These are phyloP conservation scores for Coelopa frigida DNA, from an alignment of 1,140 invertebrate species.

Conservation along the genomic window DNA sequence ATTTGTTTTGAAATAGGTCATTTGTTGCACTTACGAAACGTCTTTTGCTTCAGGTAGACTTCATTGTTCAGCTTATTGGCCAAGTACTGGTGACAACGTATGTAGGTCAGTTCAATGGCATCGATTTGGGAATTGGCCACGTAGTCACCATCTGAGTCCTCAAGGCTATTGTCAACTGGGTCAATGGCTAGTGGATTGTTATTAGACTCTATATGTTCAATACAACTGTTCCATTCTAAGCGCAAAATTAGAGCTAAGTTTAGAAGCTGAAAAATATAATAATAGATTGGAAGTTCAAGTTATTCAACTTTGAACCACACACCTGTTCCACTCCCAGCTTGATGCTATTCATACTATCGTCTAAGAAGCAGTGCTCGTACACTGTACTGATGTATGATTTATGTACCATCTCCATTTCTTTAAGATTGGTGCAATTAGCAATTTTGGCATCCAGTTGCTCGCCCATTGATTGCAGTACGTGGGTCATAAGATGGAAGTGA, in stretches of 20 bases:
- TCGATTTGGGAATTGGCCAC: slow-evolving; percentile 25
- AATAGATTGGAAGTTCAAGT: slow-evolving; percentile 3
- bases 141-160: slow-evolving; percentile 17
- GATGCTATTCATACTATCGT: slow-evolving; percentile 18
- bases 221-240: slow-evolving; percentile 23
- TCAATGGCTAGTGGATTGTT: slow-evolving; percentile 10
- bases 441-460: slow-evolving; percentile 24
- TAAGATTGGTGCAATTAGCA: slow-evolving; percentile 17
- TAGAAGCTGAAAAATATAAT: slow-evolving; percentile 10
- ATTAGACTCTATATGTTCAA: slow-evolving; percentile 13
- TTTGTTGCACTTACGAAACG: slow-evolving; percentile 28
- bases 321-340: slow-evolving; percentile 29
- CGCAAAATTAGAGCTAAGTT: slow-evolving; percentile 14
- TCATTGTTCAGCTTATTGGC: slow-evolving; percentile 21
- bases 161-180: slow-evolving; percentile 1
- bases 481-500: slow-evolving; percentile 32
- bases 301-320: slow-evolving; percentile 11
- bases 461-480: slow-evolving; percentile 24
- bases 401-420: slow-evolving; percentile 25
- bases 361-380: slow-evolving; percentile 27
- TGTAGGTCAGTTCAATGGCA: slow-evolving; percentile 34
- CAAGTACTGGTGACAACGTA: slow-evolving; percentile 34
- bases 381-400: slow-evolving; percentile 21
- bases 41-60: slow-evolving; percentile 25
- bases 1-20: background rate